A percentile compares a stretch with the other conserved stretches of the same genome.
phyloP scores from a whole-genome alignment of 2,888 invertebrate species.

The Melanophora roralis region DNA sequence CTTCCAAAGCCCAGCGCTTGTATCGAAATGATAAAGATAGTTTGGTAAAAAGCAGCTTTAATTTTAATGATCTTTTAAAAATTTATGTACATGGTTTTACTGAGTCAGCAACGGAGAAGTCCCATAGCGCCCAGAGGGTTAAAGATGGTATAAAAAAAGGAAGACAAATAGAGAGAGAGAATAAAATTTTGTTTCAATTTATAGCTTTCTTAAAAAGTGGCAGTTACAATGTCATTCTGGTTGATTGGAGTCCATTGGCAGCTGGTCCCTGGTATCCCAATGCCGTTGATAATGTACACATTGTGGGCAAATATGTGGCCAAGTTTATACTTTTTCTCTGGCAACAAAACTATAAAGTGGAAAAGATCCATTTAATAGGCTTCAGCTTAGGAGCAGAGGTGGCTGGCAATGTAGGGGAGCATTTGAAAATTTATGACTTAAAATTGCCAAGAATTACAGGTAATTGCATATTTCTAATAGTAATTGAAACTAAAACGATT shows the following conservation, averaged over 20 bases:
- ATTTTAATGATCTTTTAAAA: slow-evolving; percentile 78
- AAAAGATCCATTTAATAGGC: slow-evolving; percentile 84
- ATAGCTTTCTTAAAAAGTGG: slow-evolving; percentile 83
- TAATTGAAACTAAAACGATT: no score
- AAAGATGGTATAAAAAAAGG: slow-evolving; percentile 79
- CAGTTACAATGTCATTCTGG: slow-evolving; percentile 84
- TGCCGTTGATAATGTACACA: slow-evolving; percentile 84
- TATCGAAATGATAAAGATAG: slow-evolving; percentile 78
- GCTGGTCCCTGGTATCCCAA: slow-evolving; percentile 87
- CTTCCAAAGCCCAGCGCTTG: slow-evolving; percentile 78
- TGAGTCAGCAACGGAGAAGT: slow-evolving; percentile 82
- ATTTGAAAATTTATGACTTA: slow-evolving; percentile 79
- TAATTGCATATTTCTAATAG: no score
- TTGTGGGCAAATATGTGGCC: slow-evolving; percentile 82
- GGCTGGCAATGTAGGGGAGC: slow-evolving; percentile 86
- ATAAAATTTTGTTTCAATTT: not conserved
- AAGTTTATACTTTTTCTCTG: slow-evolving; percentile 83
- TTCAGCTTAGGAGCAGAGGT: slow-evolving; percentile 85
- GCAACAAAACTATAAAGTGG: slow-evolving; percentile 79
- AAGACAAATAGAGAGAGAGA: not conserved
- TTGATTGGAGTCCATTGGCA: slow-evolving; percentile 86
- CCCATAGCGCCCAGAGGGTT: slow-evolving; percentile 80
- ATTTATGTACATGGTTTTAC: slow-evolving; percentile 88
- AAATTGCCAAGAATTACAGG: slow-evolving; percentile 81
- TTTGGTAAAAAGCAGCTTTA: slow-evolving; percentile 79